Percentiles rank a stretch among this genome's conserved stretches.
These are phyloP conservation scores for Luidia sarsii DNA, from an alignment of 53 echinoderm and acorn worm species.

Conservation along the genomic window DNA sequence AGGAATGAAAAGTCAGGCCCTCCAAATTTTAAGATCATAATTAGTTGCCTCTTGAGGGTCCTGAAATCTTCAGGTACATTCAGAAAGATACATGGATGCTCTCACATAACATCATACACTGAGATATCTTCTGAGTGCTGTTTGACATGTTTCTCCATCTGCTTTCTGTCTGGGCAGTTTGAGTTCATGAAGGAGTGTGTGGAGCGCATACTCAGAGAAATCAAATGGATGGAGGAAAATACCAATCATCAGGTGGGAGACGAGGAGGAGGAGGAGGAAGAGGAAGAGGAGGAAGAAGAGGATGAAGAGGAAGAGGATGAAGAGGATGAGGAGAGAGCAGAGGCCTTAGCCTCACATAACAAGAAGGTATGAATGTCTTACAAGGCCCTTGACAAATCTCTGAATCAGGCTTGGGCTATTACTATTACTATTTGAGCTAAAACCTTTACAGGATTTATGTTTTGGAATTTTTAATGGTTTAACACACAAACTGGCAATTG, in stretches of 20 bases:
- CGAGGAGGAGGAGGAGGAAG: slow-evolving; percentile 7
- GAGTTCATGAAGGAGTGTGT: slow-evolving; percentile 90
- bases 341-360: slow-evolving; percentile 47
- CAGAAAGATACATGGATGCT: too few species aligned
- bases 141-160: neutral
- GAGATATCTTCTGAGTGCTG: neutral
- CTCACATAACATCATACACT: neutral
- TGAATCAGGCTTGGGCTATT: neutral
- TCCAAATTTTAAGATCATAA: too few species aligned
- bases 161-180: slow-evolving; percentile 63
- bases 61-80: too few species aligned
- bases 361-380: slow-evolving; percentile 50
- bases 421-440: neutral
- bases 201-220: slow-evolving; percentile 76
- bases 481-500: too few species aligned
- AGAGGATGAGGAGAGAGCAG: slow-evolving; percentile 61
- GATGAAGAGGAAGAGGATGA: slow-evolving; percentile 67
- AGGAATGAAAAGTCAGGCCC: too few species aligned
- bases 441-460: neutral
- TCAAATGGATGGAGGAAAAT: slow-evolving; percentile 60
- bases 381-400: too few species aligned
- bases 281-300: slow-evolving; percentile 74
- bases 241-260: slow-evolving; percentile 66
- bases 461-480: neutral
- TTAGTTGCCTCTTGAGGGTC: too few species aligned